A percentile compares a stretch with the other conserved stretches of the same genome.
Conservation (phyloP, 2,797 vertebrate genomes). For the Danio kyathit region DNA sequence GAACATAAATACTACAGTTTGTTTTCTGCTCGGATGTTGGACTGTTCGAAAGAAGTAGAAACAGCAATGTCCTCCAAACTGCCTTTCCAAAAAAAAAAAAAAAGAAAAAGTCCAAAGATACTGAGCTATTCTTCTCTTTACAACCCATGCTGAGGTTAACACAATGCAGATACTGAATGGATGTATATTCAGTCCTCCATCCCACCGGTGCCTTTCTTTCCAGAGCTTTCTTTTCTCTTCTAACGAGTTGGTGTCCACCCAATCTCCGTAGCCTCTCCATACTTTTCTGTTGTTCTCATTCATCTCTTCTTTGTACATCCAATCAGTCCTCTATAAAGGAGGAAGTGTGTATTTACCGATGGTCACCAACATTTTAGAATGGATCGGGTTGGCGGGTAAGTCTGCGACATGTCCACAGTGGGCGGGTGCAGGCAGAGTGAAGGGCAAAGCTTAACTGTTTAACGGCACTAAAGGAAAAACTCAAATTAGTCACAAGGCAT, state of each 20-base stretch:
- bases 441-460: constrained; percentile 74
- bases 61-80: constrained; percentile 80
- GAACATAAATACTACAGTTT: constrained; percentile 80
- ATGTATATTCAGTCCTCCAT: constrained; percentile 6
- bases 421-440: constrained; percentile 75
- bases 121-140: constrained; percentile 49
- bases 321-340: constrained; percentile 6
- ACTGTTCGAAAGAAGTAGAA: constrained; percentile 68
- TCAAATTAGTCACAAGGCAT: constrained; percentile 81
- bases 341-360: constrained; percentile 18
- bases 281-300: neutral
- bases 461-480: constrained; percentile 79
- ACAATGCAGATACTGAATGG: constrained; percentile 16
- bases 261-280: neutral
- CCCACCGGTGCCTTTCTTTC: constrained; percentile 14
- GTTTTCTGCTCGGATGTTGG: constrained; percentile 65
- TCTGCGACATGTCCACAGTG: constrained; percentile 58
- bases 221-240: constrained; percentile 27
- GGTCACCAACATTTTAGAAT: constrained; percentile 18
- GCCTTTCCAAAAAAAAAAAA: constrained; percentile 63
- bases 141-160: constrained; percentile 38
- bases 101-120: constrained; percentile 43
- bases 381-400: constrained; percentile 26
- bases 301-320: constrained; percentile 33
- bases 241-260: constrained; percentile 1